Evolutionary conservation across 1,140 invertebrate species (phyloP).

Genomic region (Lasioglossum baleicum): DNA sequence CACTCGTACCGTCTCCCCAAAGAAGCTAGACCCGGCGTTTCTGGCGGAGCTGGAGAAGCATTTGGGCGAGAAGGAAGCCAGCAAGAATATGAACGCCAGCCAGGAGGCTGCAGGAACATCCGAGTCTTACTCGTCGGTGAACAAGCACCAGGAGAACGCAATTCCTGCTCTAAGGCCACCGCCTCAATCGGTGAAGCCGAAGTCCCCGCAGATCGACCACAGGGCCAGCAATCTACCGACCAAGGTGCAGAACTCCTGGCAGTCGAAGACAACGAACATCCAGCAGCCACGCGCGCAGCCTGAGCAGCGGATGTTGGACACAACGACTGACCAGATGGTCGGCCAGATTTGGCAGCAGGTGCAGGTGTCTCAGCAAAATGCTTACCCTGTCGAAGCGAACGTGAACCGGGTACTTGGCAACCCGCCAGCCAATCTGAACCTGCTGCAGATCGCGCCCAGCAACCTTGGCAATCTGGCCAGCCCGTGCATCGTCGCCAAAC

Average conservation of each 20-base stretch:
- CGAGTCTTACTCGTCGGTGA: conserved; percentile 37
- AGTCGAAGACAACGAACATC: conserved; percentile 67
- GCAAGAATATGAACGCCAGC: conserved; percentile 76
- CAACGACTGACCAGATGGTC: conserved; percentile 68
- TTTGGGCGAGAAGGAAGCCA: conserved; percentile 80
- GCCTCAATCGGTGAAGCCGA: conserved; percentile 71
- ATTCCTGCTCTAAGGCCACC: conserved; percentile 78
- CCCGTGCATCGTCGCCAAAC: conserved; percentile 28
- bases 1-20: conserved; percentile 57
- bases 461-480: not conserved
- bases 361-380: conserved; percentile 44
- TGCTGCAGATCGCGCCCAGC: conserved; percentile 32
- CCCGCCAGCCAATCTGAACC: conserved; percentile 31
- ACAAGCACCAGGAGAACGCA: conserved; percentile 67
- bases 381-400: not conserved
- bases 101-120: not conserved
- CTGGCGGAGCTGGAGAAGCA: conserved; percentile 84
- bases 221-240: conserved; percentile 55
- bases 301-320: conserved; percentile 58
- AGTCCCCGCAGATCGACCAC: conserved; percentile 67
- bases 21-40: conserved; percentile 81
- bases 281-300: conserved; percentile 62
- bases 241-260: conserved; percentile 74
- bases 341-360: conserved; percentile 74
- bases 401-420: not conserved